phyloP scores from a whole-genome alignment of 2,888 invertebrate genomes.

The Physocephala rufipes region DNA sequence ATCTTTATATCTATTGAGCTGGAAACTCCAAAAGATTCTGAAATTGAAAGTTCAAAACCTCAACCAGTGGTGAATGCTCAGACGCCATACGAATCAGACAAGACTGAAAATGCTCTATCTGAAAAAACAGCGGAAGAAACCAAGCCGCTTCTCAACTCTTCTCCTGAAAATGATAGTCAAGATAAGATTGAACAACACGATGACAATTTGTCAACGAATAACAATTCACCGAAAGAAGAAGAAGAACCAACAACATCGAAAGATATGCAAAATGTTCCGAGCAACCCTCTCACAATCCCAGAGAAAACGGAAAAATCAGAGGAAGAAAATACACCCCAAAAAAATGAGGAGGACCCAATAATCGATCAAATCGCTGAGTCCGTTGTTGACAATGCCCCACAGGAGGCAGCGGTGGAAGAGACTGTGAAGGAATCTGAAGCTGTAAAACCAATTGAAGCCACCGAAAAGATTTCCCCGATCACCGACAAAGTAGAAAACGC shows the following conservation, averaged over 20 bases:
- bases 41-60: not conserved
- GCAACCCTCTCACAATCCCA: not conserved
- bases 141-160: constrained; percentile 43
- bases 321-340: too few relatives aligned
- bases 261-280: too few relatives aligned
- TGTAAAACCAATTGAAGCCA: constrained; percentile 10
- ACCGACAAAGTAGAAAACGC: constrained; percentile 19
- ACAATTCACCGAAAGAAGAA: not conserved
- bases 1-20: too few relatives aligned
- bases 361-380: too few relatives aligned
- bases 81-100: constrained; percentile 19
- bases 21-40: not conserved
- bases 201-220: constrained; percentile 1
- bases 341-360: too few relatives aligned
- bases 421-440: constrained; percentile 25
- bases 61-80: not conserved
- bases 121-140: constrained; percentile 41
- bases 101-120: constrained; percentile 33
- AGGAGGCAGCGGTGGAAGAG: not conserved
- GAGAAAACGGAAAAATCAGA: not conserved
- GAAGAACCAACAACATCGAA: constrained; percentile 24
- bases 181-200: constrained; percentile 6
- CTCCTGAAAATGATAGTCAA: too few relatives aligned
- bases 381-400: too few relatives aligned
- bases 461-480: constrained; percentile 26